A percentile compares a stretch with the other conserved stretches of the same genome.
phyloP scores from a whole-genome alignment of 2,797 vertebrate genomes.

The Streptopelia turtur region DNA sequence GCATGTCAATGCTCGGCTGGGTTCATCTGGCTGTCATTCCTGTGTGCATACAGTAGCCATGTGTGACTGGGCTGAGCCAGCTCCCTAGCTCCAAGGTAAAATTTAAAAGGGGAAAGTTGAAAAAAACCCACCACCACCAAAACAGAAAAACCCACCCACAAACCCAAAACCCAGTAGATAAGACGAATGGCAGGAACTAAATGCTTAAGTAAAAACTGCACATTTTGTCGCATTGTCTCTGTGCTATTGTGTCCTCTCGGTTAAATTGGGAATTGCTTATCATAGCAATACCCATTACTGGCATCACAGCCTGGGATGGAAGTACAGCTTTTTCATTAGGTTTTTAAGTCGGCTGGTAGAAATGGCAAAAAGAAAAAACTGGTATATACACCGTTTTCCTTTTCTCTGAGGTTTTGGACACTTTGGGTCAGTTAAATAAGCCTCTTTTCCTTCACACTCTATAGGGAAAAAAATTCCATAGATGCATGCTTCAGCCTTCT shows the following conservation, averaged over 20 bases:
- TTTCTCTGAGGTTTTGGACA: neutral
- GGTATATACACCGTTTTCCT: neutral
- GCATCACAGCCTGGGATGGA: neutral
- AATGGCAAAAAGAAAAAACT: neutral
- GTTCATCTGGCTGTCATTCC: accelerated
- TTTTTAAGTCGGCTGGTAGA: neutral
- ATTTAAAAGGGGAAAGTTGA: neutral
- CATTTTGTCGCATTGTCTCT: neutral
- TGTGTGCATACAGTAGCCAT: neutral
- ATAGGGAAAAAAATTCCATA: neutral
- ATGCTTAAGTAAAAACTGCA: neutral
- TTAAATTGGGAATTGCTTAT: constrained; percentile 37
- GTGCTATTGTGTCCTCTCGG: neutral
- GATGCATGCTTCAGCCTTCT: accelerated
- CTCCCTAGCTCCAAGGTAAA: neutral
- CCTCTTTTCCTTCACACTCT: neutral
- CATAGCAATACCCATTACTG: neutral
- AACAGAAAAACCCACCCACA: no score
- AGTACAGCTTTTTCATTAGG: neutral
- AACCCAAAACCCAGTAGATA: no score
- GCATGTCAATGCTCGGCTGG: neutral
- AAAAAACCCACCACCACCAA: no score
- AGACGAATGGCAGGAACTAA: neutral
- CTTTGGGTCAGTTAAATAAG: neutral
- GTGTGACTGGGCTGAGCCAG: neutral